These are phyloP conservation scores for Thripadectes ignobilis DNA, from an alignment of 2,797 vertebrate genomes.

Conservation along the genomic window DNA sequence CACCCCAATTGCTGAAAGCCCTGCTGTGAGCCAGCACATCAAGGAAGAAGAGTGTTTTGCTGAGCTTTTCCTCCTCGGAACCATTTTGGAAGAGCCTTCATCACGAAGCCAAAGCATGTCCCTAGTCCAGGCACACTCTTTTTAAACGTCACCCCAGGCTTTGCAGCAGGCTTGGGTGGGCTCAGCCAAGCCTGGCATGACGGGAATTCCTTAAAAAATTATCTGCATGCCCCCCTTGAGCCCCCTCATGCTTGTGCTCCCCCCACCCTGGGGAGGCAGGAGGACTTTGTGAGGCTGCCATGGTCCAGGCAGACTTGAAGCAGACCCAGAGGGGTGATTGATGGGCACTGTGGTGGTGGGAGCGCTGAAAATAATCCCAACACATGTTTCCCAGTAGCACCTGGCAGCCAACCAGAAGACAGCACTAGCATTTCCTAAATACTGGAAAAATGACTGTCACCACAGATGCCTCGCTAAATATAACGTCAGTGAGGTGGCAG, in stretches of 20 bases:
- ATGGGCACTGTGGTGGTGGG: slow-evolving; percentile 56
- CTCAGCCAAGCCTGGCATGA: neutral
- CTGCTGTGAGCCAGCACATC: neutral
- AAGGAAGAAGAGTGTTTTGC: fast-evolving
- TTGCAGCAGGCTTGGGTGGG: neutral
- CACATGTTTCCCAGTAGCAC: slow-evolving; percentile 76
- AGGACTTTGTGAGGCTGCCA: neutral
- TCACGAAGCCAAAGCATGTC: fast-evolving
- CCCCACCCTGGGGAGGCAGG: neutral
- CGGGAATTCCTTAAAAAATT: slow-evolving; percentile 27
- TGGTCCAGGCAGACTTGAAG: slow-evolving; percentile 9
- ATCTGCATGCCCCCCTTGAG: slow-evolving; percentile 20
- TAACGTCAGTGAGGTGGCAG: slow-evolving; percentile 55
- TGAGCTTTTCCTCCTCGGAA: neutral
- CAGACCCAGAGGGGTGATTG: slow-evolving; percentile 54
- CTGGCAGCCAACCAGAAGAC: slow-evolving; percentile 76
- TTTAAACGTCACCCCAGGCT: neutral
- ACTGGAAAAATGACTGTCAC: slow-evolving; percentile 70
- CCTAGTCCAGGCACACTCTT: neutral
- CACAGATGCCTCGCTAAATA: slow-evolving; percentile 72
- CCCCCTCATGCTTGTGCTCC: neutral
- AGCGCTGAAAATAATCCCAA: slow-evolving; percentile 74
- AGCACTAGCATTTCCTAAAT: slow-evolving; percentile 74
- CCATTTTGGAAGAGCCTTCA: neutral
- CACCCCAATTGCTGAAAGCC: neutral